phyloP scores from a whole-genome alignment of 2,797 vertebrate species.

The Astyanax mexicanus region DNA sequence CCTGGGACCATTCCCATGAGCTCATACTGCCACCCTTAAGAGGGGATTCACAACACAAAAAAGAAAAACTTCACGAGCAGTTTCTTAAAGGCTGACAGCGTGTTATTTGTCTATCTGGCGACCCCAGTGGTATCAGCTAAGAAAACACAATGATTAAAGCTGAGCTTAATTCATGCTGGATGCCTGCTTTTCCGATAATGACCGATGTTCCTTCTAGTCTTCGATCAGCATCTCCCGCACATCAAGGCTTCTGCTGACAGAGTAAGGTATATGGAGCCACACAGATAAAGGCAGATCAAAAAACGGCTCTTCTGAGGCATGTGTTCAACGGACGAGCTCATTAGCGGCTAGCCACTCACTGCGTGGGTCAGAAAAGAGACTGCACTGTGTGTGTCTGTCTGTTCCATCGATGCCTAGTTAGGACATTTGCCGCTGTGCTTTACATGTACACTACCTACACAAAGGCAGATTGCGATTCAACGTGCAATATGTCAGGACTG shows the following conservation, averaged over 20 bases:
- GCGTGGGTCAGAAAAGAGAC: slow-evolving; percentile 31
- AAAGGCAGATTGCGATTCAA: slow-evolving; percentile 19
- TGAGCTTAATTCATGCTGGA: slow-evolving; percentile 8
- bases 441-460: background rate
- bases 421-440: background rate
- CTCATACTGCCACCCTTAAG: background rate
- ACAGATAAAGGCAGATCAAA: slow-evolving; percentile 45
- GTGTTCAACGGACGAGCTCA: slow-evolving; percentile 34
- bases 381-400: background rate
- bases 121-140: background rate
- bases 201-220: slow-evolving; percentile 16
- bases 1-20: background rate
- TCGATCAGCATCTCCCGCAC: slow-evolving; percentile 41
- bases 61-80: background rate
- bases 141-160: slow-evolving; percentile 25
- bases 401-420: slow-evolving; percentile 28
- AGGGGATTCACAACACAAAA: background rate
- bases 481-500: slow-evolving; percentile 24
- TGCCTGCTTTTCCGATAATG: slow-evolving; percentile 31
- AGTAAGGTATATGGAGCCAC: slow-evolving; percentile 22
- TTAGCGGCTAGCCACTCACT: slow-evolving; percentile 46
- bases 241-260: slow-evolving; percentile 42
- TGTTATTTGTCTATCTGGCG: slow-evolving; percentile 9
- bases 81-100: slow-evolving; percentile 2
- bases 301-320: slow-evolving; percentile 19